Conservation (phyloP, 1,140 invertebrate genomes). For the Procambarus virginalis region DNA sequence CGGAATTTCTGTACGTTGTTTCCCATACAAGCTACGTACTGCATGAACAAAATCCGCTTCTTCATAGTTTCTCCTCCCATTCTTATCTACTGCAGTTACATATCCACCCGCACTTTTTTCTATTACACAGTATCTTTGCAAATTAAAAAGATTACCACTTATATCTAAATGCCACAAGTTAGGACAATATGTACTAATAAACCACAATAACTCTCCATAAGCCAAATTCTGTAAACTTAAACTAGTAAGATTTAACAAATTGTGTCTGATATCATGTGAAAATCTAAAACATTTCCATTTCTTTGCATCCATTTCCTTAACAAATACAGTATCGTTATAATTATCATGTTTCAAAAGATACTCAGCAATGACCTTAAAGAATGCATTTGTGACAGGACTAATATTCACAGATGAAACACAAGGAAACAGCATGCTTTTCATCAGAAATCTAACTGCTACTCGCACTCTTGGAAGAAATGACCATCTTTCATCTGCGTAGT, state of each 20-base stretch:
- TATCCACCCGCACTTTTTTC: background rate
- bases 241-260: background rate
- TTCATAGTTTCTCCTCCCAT: background rate
- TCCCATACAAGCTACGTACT: background rate
- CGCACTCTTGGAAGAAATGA: background rate
- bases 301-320: background rate
- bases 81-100: background rate
- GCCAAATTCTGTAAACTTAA: conserved; percentile 33
- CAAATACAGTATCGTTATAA: background rate
- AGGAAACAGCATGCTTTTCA: background rate
- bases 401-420: background rate
- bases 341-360: background rate
- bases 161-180: conserved; percentile 26
- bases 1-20: background rate
- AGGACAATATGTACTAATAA: background rate
- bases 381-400: background rate
- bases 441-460: background rate
- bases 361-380: background rate
- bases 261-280: background rate
- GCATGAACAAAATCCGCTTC: background rate
- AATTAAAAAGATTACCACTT: conserved; percentile 16
- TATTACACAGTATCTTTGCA: background rate
- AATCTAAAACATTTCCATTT: background rate
- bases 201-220: background rate
- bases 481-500: background rate